Evolutionary conservation across 2,888 invertebrate genomes (phyloP).

Genomic region (Torymus aiolomorphi): DNA sequence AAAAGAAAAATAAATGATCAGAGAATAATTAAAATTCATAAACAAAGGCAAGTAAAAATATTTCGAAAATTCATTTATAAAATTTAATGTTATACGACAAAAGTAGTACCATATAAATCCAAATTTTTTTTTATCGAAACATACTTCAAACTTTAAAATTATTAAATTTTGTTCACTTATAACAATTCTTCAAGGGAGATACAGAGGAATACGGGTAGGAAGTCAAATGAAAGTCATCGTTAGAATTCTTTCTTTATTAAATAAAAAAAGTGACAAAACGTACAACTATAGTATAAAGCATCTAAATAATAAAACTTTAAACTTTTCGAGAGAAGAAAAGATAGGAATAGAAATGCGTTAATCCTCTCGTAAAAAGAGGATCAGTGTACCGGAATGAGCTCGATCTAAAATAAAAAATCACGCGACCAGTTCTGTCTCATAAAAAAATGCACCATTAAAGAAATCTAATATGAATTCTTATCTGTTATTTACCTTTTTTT

Average conservation of each 20-base stretch:
- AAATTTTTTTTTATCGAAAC: too few species aligned
- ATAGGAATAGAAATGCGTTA: slow-evolving; percentile 38
- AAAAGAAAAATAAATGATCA: too few species aligned
- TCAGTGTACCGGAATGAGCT: slow-evolving; percentile 1
- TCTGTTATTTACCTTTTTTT: neutral
- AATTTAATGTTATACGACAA: too few species aligned
- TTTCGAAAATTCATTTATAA: too few species aligned
- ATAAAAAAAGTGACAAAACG: slow-evolving; percentile 52
- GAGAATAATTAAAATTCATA: too few species aligned
- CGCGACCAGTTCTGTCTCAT: slow-evolving; percentile 2
- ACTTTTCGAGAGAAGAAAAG: slow-evolving; percentile 25
- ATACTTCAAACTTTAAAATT: too few species aligned
- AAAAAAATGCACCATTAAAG: slow-evolving; percentile 36
- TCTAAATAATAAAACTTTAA: slow-evolving; percentile 54
- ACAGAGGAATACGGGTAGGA: neutral
- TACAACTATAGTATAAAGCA: slow-evolving; percentile 56
- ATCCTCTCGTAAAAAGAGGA: slow-evolving; percentile 45
- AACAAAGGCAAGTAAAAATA: too few species aligned
- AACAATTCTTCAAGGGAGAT: too few species aligned
- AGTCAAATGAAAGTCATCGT: slow-evolving; percentile 4
- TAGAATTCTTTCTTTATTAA: slow-evolving; percentile 50
- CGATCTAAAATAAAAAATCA: slow-evolving; percentile 2
- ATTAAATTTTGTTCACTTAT: too few species aligned
- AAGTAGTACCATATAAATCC: too few species aligned
- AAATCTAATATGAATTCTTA: slow-evolving; percentile 27